These are phyloP conservation scores for Propithecus perrieri DNA, from an alignment of 2,797 vertebrate genomes.

Conservation along the genomic window DNA sequence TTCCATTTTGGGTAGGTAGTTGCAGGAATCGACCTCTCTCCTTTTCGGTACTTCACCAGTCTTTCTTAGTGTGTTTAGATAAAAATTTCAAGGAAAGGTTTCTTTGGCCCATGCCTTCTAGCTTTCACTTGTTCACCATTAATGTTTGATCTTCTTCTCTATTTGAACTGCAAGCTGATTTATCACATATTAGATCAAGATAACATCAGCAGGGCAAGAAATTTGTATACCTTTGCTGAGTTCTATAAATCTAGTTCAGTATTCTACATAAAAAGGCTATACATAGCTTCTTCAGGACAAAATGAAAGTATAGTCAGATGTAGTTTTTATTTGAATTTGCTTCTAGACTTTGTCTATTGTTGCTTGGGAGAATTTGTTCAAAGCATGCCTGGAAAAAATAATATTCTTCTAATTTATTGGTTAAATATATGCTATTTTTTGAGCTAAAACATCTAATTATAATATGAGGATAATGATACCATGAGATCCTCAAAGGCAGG, in stretches of 20 bases:
- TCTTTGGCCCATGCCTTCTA: background rate
- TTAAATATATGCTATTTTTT: background rate
- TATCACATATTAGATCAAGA: background rate
- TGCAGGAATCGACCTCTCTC: background rate
- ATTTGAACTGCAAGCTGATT: background rate
- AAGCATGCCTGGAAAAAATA: background rate
- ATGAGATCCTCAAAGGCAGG: background rate
- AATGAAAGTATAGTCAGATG: background rate
- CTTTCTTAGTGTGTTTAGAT: background rate
- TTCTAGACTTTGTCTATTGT: background rate
- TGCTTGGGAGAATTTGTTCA: background rate
- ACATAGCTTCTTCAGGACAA: background rate
- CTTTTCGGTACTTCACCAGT: background rate
- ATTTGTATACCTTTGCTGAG: background rate
- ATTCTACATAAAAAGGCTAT: background rate
- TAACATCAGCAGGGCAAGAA: background rate
- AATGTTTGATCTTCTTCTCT: background rate
- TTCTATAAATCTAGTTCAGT: background rate
- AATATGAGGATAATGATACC: background rate
- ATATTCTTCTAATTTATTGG: background rate
- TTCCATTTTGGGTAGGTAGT: background rate
- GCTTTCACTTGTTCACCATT: background rate
- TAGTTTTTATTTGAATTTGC: slow-evolving; percentile 6
- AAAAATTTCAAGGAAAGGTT: background rate
- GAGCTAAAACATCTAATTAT: background rate